Conservation (phyloP, 2,888 invertebrate species). For the Plagiodera versicolora region DNA sequence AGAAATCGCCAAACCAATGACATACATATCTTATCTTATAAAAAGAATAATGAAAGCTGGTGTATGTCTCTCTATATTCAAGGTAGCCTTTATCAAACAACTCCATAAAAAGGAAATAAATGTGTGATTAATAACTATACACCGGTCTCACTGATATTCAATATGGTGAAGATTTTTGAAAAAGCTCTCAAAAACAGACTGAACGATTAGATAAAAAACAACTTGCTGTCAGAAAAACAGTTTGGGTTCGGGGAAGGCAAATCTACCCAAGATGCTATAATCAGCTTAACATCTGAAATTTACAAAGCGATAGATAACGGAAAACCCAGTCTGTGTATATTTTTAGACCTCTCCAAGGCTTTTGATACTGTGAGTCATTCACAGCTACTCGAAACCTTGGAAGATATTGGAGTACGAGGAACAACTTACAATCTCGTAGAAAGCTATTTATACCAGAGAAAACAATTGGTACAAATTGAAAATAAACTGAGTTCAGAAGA, state of each 20-base stretch:
- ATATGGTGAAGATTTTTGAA: no score
- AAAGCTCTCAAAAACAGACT: no score
- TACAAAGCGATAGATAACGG: neutral
- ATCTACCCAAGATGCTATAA: constrained; percentile 15
- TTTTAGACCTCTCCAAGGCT: constrained; percentile 10
- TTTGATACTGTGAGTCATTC: neutral
- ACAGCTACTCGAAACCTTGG: constrained; percentile 5
- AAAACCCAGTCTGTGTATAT: neutral
- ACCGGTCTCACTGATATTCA: constrained; percentile 15
- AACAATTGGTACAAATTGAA: constrained; percentile 10
- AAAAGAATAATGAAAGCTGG: constrained; percentile 12
- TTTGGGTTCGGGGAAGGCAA: constrained; percentile 15
- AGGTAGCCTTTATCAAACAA: constrained; percentile 14
- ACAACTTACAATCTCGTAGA: neutral
- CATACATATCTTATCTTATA: constrained; percentile 17
- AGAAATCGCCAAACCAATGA: constrained; percentile 9
- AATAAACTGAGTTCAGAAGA: constrained; percentile 1
- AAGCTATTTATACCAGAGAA: constrained; percentile 3
- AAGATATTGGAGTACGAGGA: constrained; percentile 10
- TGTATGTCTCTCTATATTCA: constrained; percentile 11
- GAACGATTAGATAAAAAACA: constrained; percentile 8
- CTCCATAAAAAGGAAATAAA: constrained; percentile 13
- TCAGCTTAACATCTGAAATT: neutral
- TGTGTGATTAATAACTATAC: constrained; percentile 9
- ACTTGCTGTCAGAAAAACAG: constrained; percentile 17